These are phyloP conservation scores for Pegoplata infirma DNA, from an alignment of 2,888 invertebrate genomes.

Conservation along the genomic window DNA sequence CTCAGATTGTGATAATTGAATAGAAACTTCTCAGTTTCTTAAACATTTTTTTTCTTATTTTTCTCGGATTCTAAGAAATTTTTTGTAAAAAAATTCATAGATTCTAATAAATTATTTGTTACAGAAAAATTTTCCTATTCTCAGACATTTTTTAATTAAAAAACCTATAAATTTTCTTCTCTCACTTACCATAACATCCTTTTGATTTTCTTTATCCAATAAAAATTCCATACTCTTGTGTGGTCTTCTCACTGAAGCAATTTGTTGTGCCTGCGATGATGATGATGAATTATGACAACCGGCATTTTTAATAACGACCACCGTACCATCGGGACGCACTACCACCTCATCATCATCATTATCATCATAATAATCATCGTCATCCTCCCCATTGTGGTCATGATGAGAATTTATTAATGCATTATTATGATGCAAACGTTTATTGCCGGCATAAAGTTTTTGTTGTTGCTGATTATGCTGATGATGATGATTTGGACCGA, in stretches of 20 bases:
- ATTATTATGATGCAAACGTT: slow-evolving; percentile 67
- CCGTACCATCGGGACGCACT: slow-evolving; percentile 74
- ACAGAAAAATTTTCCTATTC: too few species aligned
- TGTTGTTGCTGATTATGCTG: slow-evolving; percentile 62
- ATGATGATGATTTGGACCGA: slow-evolving; percentile 76
- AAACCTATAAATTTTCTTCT: neutral
- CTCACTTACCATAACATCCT: slow-evolving; percentile 89
- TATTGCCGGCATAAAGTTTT: slow-evolving; percentile 58
- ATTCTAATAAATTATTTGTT: too few species aligned
- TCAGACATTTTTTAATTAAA: too few species aligned
- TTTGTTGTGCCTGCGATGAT: slow-evolving; percentile 65
- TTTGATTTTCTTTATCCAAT: slow-evolving; percentile 94
- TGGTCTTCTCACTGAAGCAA: slow-evolving; percentile 79
- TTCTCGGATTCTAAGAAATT: too few species aligned
- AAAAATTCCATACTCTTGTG: slow-evolving; percentile 97
- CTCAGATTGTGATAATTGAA: too few species aligned
- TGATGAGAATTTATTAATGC: slow-evolving; percentile 60
- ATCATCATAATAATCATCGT: slow-evolving; percentile 63
- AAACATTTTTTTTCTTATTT: too few species aligned
- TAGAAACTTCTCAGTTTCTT: too few species aligned
- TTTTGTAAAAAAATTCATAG: too few species aligned
- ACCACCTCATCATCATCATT: slow-evolving; percentile 72
- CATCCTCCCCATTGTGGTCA: slow-evolving; percentile 62
- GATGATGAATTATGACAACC: slow-evolving; percentile 66
- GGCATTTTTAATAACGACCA: slow-evolving; percentile 65